Evolutionary conservation across 92 coral and sea anemone species (phyloP).

Genomic region (Muricea muricata): DNA sequence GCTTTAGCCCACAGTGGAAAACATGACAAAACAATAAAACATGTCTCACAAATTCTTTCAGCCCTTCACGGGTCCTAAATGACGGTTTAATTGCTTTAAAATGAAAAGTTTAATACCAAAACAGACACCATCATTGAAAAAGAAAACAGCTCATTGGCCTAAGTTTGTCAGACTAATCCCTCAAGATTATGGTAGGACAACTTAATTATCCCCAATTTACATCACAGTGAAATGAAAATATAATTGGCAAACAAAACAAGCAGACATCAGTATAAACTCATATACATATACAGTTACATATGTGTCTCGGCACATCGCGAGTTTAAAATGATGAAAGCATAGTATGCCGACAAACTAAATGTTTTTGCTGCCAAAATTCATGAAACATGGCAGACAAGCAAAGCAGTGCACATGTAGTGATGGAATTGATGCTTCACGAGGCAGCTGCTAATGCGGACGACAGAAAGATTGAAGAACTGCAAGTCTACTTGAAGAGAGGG

Average conservation of each 20-base stretch:
- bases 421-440: slow-evolving; percentile 80
- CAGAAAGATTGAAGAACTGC: slow-evolving; percentile 80
- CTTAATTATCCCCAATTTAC: background rate
- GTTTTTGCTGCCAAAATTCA: background rate
- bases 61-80: background rate
- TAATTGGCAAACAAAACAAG: background rate
- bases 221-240: background rate
- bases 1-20: no score
- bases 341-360: background rate
- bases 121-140: background rate
- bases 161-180: background rate
- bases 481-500: slow-evolving; percentile 73
- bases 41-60: no score
- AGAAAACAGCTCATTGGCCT: background rate
- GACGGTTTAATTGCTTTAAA: background rate
- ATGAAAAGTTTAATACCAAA: background rate
- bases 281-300: background rate
- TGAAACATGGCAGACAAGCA: background rate
- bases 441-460: slow-evolving; percentile 79
- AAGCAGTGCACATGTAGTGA: slow-evolving; percentile 29
- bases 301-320: no score
- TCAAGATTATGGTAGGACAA: background rate
- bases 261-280: background rate
- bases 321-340: background rate
- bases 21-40: no score